Percentiles rank a stretch among this genome's conserved stretches.
These are phyloP conservation scores for Hyphantria cunea DNA, from an alignment of 1,140 invertebrate genomes.

Conservation along the genomic window DNA sequence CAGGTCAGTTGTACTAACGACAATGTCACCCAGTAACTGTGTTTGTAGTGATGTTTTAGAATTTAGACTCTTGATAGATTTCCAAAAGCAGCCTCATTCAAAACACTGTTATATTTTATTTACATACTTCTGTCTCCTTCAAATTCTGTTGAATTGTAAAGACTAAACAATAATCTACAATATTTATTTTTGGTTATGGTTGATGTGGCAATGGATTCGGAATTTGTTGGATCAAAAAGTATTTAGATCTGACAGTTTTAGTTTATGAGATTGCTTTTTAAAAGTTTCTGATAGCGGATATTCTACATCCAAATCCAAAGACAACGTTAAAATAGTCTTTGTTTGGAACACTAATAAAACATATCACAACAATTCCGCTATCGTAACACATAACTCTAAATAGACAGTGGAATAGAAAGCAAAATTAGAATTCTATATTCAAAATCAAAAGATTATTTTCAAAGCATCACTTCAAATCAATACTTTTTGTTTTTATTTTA, in stretches of 20 bases:
- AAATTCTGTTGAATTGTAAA: too few species aligned
- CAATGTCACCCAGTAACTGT: conserved; percentile 32
- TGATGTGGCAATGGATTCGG: not conserved
- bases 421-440: conserved; percentile 35
- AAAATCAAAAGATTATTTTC: conserved; percentile 49
- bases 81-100: not conserved
- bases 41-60: conserved; percentile 77
- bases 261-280: conserved; percentile 9
- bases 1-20: conserved; percentile 59
- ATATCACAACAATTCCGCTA: conserved; percentile 47
- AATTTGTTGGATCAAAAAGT: not conserved
- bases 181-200: too few species aligned
- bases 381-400: conserved; percentile 44
- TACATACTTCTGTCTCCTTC: not conserved
- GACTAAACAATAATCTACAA: too few species aligned
- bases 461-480: conserved; percentile 69
- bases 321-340: not conserved
- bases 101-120: not conserved
- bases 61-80: conserved; percentile 34
- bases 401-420: conserved; percentile 30
- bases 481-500: conserved; percentile 36
- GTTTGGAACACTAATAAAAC: too few species aligned
- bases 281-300: conserved; percentile 30
- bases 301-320: too few species aligned
- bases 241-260: not conserved